Evolutionary conservation across 2,113 vertebrate species (phyloP), one percentile per base, ranked within the genome.

Genomic region (Thinocorus orbignyianus): DNA sequence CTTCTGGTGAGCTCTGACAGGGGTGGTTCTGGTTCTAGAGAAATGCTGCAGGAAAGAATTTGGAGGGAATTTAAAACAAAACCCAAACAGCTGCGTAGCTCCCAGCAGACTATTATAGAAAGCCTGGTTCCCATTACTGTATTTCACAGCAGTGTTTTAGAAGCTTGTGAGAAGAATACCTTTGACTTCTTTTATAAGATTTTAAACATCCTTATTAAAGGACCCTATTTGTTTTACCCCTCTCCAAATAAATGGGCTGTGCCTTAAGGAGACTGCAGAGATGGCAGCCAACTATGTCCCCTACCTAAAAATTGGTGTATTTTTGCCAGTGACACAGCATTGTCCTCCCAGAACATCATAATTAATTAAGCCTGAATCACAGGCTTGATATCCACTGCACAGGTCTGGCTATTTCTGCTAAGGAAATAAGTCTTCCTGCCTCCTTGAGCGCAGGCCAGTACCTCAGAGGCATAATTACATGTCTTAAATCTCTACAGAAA

Each of bases 301-400:
- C 41, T 89, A 30, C 52, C 22, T 57, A 91, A 81, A 88, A 86
- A 44, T 31, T 9, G 55, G 26, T 20, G 35, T 4, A 18, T 35
- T 81, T 93, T 48, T 76, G 90, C 74, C 2, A 3, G 80, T 88
- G 83, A 92, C 69, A 70, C 37, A 85, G 49, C 5, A 3, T 7
- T 88, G 58, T 42, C 52, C 72, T 88, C 69, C 65, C 39, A 55
- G 57, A 94, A 62, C 12, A 66, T 0, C 0, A 16, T 85, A 84
- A 81, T 39, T 62, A 82, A 86, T 74, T 92, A 93, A 84, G 62
- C 55, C 60, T 83, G 55, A 92, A 73, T 94, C 85, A 94, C 51
- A 86, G 37, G 20, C 69, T 66, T 70, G 77, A 92, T 70, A 92
- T 22, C 51, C 60, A 70, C 71, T 14, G 7, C n/a, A 70, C 31